These are phyloP conservation scores for Aleiodes sp. DNA, from an alignment of 1,140 invertebrate genomes.

Conservation along the genomic window DNA sequence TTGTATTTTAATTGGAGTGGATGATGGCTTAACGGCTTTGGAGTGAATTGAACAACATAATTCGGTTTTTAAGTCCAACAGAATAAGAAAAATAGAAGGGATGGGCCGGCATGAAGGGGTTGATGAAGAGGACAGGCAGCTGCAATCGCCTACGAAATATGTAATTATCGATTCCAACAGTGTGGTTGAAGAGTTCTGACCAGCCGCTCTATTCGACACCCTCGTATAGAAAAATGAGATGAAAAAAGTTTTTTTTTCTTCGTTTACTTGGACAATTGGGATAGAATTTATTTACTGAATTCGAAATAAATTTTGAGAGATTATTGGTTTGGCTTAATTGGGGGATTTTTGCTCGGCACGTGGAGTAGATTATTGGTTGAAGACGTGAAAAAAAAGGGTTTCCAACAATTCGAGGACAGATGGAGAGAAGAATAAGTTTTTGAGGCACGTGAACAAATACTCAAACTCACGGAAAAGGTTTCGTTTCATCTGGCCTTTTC, in stretches of 20 bases:
- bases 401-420: constrained; percentile 5
- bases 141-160: constrained; percentile 42
- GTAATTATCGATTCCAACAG: constrained; percentile 48
- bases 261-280: background rate
- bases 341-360: background rate
- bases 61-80: constrained; percentile 1
- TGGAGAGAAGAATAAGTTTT: background rate
- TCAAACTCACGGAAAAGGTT: background rate
- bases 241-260: background rate
- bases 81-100: constrained; percentile 11
- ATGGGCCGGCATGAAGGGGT: constrained; percentile 31
- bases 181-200: constrained; percentile 19
- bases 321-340: background rate
- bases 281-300: background rate
- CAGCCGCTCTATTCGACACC: constrained; percentile 32
- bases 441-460: constrained; percentile 49
- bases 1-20: constrained; percentile 17
- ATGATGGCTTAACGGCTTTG: constrained; percentile 13
- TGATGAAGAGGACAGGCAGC: constrained; percentile 37
- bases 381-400: background rate
- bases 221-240: constrained; percentile 23
- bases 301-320: background rate
- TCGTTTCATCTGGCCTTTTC: constrained; percentile 38
- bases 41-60: constrained; percentile 24
- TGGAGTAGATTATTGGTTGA: background rate